Evolutionary conservation across 2,888 invertebrate species (phyloP), one percentile per base, ranked within the genome.

Genomic region (Chaetogeoica ovagalla): DNA sequence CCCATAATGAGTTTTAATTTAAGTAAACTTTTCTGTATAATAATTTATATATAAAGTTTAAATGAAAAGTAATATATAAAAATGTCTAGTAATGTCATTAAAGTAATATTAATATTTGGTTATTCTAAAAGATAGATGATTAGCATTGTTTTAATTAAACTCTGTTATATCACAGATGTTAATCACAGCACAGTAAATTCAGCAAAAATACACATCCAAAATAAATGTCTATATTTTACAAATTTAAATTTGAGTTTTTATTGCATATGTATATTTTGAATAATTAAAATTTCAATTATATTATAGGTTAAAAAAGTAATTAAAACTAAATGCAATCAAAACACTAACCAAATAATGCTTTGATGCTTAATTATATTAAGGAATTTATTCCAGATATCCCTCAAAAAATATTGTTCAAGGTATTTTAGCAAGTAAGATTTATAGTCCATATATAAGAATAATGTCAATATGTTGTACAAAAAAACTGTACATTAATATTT

Each of bases 381-480:
- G 39, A 59, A 43, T 74, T 21, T 0, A 65, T 59, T 66, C 59
- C 66, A 75, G 23, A 68, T 57, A 75, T 66, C 66, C 19, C 43
- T 66, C n/a, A 59, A 30, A 66, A 66, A 66, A 75, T n/a, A 75
- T 30, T 66, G 39, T 17, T 57, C 3, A 0, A 21, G 48, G 19
- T 74, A 74, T 74, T 65, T 74, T 74, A n/a, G 57, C 65, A 23
- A 65, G 17, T 39, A 65, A 21, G 21, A 74, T 74, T 74, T 63
- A 55, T 73, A 73, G n/a, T 73, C 37, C n/a, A 73, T 73, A 43
- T 63, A 37, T 74, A 65, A 39, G 15, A 11, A 2, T 59, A 43
- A 66, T 75, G 4, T 23, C 23, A 57, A 66, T 68, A 19, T 75
- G 9, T 68, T 75, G 75, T 75, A 74, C 74, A 75, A 75, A 75